Evolutionary conservation across 2,797 vertebrate genomes (phyloP).

Genomic region (Enteromius fasciolatus): DNA sequence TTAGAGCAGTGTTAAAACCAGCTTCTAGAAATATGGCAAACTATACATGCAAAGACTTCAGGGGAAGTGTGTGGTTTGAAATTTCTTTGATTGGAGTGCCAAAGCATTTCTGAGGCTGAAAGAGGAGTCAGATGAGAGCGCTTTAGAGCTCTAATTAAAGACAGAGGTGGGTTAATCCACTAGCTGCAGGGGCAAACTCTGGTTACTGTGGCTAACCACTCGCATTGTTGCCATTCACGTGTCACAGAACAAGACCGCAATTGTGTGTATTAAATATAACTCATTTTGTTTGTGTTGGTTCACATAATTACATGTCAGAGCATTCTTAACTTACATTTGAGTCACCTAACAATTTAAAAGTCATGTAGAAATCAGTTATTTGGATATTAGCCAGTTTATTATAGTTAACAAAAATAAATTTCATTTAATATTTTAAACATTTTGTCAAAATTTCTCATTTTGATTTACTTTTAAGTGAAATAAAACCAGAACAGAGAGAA

Average conservation of each 20-base stretch:
- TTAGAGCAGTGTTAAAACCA: neutral
- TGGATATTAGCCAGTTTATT: neutral
- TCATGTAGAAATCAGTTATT: neutral
- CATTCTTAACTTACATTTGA: neutral
- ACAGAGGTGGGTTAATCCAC: conserved; percentile 67
- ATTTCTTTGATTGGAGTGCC: conserved; percentile 36
- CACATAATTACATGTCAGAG: neutral
- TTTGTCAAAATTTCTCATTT: neutral
- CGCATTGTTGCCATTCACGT: conserved; percentile 47
- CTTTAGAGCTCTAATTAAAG: conserved; percentile 68
- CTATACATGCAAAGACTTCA: conserved; percentile 33
- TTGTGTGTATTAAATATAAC: conserved; percentile 25
- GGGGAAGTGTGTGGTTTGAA: conserved; percentile 26
- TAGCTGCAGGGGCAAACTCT: conserved; percentile 58
- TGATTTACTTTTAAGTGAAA: neutral
- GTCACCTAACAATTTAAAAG: neutral
- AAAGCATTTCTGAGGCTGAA: conserved; percentile 46
- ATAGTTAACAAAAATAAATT: neutral
- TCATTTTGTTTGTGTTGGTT: neutral
- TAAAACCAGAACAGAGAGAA: neutral
- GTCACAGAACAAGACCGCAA: conserved; percentile 34
- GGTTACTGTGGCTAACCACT: conserved; percentile 62
- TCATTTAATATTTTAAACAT: neutral
- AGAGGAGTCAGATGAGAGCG: conserved; percentile 58
- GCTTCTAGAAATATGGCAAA: conserved; percentile 7